Evolutionary conservation across 2,888 invertebrate species (phyloP).

Genomic region (Xestia sexstrigata): DNA sequence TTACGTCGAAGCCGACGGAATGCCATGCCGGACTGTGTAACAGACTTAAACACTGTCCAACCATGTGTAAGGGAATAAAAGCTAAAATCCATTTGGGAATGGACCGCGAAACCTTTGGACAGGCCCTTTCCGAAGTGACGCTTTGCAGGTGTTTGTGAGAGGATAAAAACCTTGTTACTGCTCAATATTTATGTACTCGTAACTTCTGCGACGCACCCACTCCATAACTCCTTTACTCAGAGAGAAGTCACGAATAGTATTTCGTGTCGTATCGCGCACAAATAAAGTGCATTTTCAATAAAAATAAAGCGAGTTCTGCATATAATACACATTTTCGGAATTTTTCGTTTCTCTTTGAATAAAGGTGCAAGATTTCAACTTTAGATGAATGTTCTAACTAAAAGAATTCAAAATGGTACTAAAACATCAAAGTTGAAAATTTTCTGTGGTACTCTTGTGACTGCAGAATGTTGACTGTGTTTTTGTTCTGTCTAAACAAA

Average conservation of each 20-base stretch:
- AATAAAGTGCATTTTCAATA: slow-evolving; percentile 37
- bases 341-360: slow-evolving; percentile 51
- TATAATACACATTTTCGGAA: background rate
- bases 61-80: slow-evolving; percentile 67
- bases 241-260: slow-evolving; percentile 49
- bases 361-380: slow-evolving; percentile 54
- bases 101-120: slow-evolving; percentile 62
- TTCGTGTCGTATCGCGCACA: slow-evolving; percentile 8
- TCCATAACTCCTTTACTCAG: slow-evolving; percentile 59
- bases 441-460: slow-evolving; percentile 30
- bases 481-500: slow-evolving; percentile 29
- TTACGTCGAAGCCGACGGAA: slow-evolving; percentile 61
- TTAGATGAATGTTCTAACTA: slow-evolving; percentile 39
- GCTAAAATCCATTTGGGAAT: slow-evolving; percentile 76
- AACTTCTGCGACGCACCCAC: slow-evolving; percentile 33
- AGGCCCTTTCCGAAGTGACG: slow-evolving; percentile 62
- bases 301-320: slow-evolving; percentile 14
- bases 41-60: slow-evolving; percentile 67
- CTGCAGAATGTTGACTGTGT: slow-evolving; percentile 36
- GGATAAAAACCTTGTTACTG: slow-evolving; percentile 66
- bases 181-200: slow-evolving; percentile 42
- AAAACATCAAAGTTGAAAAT: slow-evolving; percentile 46
- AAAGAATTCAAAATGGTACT: slow-evolving; percentile 31
- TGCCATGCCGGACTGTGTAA: slow-evolving; percentile 65
- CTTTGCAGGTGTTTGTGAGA: slow-evolving; percentile 71